phyloP scores from a whole-genome alignment of 1,140 invertebrate genomes.

The Glomeris maerens region DNA sequence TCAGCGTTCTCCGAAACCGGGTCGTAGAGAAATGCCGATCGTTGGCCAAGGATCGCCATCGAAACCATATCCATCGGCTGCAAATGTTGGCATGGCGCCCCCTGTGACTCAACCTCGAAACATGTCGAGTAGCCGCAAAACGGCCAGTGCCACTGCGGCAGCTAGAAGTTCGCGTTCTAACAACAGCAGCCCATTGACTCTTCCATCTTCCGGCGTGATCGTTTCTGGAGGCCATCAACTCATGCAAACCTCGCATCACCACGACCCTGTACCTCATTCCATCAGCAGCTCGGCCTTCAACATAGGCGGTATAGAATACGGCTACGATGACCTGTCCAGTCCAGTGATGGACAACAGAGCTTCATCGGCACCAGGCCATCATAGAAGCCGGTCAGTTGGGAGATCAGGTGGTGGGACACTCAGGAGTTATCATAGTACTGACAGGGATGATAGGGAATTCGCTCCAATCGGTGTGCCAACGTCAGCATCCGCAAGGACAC shows the following conservation, averaged over 20 bases:
- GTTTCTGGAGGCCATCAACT: neutral
- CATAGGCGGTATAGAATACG: slow-evolving; percentile 28
- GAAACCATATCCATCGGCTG: neutral
- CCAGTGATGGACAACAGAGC: slow-evolving; percentile 46
- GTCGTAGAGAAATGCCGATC: slow-evolving; percentile 10
- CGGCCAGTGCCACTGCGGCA: neutral
- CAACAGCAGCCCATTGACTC: slow-evolving; percentile 9
- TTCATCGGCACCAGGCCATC: slow-evolving; percentile 36
- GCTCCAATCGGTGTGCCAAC: slow-evolving; percentile 57
- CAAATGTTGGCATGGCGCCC: neutral
- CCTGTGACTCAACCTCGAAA: neutral
- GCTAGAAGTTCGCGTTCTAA: slow-evolving; percentile 5
- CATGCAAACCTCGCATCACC: slow-evolving; percentile 1
- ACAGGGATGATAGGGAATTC: slow-evolving; percentile 59
- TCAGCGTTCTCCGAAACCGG: slow-evolving; percentile 10
- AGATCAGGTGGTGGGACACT: slow-evolving; percentile 32
- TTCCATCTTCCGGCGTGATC: neutral
- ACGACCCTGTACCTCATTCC: slow-evolving; percentile 9
- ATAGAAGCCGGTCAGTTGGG: slow-evolving; percentile 26
- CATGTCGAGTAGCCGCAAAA: neutral
- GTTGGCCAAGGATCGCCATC: slow-evolving; percentile 11
- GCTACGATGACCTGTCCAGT: slow-evolving; percentile 51
- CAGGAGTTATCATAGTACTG: slow-evolving; percentile 56
- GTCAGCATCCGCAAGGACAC: slow-evolving; percentile 25
- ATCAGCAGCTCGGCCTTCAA: slow-evolving; percentile 15